Percentiles rank a stretch among this genome's conserved stretches.
Evolutionary conservation across 2,113 vertebrate genomes (phyloP).

Genomic region (Rousettus leschenaultii): DNA sequence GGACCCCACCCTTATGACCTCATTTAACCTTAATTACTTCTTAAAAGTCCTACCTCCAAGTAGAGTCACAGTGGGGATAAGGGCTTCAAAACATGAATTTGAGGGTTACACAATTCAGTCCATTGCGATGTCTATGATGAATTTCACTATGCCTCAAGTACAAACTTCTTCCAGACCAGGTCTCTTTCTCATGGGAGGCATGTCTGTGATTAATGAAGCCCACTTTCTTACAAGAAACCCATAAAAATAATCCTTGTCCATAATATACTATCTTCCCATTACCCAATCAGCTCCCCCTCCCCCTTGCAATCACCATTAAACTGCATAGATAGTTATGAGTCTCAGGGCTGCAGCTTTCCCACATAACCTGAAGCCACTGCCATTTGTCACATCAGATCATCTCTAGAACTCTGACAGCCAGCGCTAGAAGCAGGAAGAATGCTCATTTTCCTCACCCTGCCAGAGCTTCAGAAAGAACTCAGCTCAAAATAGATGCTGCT

Average conservation of each 20-base stretch:
- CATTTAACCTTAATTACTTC: not conserved
- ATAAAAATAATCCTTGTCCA: constrained; percentile 32
- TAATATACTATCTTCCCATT: not conserved
- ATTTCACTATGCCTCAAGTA: not conserved
- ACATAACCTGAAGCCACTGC: constrained; percentile 50
- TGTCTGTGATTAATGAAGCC: not conserved
- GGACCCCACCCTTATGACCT: not conserved
- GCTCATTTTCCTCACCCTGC: constrained; percentile 59
- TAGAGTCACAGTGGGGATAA: not conserved
- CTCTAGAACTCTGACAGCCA: constrained; percentile 37
- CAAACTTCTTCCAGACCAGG: not conserved
- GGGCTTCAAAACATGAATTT: not conserved
- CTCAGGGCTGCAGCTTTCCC: not conserved
- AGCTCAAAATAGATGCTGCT: constrained; percentile 70
- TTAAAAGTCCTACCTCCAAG: not conserved
- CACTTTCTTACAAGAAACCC: constrained; percentile 13
- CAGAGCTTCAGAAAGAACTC: constrained; percentile 51
- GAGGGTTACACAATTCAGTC: not conserved
- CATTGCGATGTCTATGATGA: not conserved
- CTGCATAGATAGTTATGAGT: not conserved
- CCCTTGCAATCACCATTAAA: constrained; percentile 1
- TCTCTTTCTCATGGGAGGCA: not conserved
- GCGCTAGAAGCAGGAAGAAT: constrained; percentile 59
- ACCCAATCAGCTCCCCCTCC: not conserved
- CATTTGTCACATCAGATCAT: constrained; percentile 65